A percentile compares a stretch with the other conserved stretches of the same genome.
Conservation (phyloP, 2,888 invertebrate genomes). For the Dasypolia templi region DNA sequence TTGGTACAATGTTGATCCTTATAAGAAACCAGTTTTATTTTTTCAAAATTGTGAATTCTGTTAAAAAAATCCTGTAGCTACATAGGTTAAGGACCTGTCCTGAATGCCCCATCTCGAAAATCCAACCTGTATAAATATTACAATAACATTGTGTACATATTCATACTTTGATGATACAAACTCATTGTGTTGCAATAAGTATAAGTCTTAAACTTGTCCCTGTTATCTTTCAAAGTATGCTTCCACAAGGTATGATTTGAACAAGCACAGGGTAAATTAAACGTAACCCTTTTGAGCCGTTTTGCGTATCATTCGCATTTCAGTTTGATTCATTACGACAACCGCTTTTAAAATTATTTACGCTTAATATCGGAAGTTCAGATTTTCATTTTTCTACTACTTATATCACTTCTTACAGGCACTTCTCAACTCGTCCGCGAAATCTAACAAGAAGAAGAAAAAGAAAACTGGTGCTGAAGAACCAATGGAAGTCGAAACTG, state of each 20-base stretch:
- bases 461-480: constrained; percentile 93
- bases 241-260: constrained; percentile 78
- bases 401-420: constrained; percentile 85
- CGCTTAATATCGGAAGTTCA: too few relatives aligned
- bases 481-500: constrained; percentile 91
- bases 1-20: too few relatives aligned
- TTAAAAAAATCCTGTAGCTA: too few relatives aligned
- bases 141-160: not conserved
- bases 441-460: constrained; percentile 97
- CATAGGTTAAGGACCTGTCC: too few relatives aligned
- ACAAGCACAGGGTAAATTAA: constrained; percentile 88
- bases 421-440: constrained; percentile 94
- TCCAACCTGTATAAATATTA: too few relatives aligned
- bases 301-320: constrained; percentile 75
- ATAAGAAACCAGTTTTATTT: too few relatives aligned
- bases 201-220: constrained; percentile 67
- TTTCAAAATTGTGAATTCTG: too few relatives aligned
- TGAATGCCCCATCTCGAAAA: too few relatives aligned
- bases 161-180: not conserved
- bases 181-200: not conserved
- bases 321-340: constrained; percentile 86
- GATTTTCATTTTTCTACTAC: not conserved
- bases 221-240: constrained; percentile 85
- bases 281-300: constrained; percentile 85
- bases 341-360: not conserved